Evolutionary conservation across 2,113 vertebrate genomes (phyloP).

Genomic region (Chamaetylas fuelleborni): DNA sequence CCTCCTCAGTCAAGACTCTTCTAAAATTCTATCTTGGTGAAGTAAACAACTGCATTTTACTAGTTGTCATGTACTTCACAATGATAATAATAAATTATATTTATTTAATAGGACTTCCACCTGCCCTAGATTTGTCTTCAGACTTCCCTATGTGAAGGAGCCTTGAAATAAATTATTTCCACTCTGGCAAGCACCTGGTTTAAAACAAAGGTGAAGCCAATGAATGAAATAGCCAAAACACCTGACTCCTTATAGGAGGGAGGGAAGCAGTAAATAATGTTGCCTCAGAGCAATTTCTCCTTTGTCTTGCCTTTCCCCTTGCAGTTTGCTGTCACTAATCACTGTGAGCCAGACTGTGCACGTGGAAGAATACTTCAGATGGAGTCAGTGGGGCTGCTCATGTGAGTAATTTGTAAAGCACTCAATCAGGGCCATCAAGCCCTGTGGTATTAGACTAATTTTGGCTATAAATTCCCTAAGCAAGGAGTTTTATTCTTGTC

Average conservation of each 20-base stretch:
- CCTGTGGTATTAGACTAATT: not conserved
- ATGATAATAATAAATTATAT: not conserved
- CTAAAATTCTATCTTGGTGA: not conserved
- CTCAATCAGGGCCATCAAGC: not conserved
- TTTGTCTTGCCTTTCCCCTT: not conserved
- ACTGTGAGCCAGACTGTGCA: not conserved
- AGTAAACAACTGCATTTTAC: not conserved
- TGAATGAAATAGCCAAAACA: not conserved
- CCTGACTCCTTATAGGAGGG: not conserved
- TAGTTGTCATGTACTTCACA: not conserved
- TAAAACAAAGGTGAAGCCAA: not conserved
- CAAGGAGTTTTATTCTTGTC: not conserved
- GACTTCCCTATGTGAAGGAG: not conserved
- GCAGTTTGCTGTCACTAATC: constrained; percentile 7
- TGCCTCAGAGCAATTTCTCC: constrained; percentile 16
- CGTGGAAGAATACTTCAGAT: not conserved
- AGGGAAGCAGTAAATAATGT: not conserved
- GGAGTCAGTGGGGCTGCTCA: not conserved
- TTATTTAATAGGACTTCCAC: not conserved
- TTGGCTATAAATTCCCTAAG: not conserved
- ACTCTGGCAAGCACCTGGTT: not conserved
- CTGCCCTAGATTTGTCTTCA: not conserved
- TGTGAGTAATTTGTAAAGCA: constrained; percentile 15
- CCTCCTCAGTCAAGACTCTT: not conserved
- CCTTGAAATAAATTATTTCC: not conserved